Evolutionary conservation across 2,888 invertebrate genomes (phyloP).

Genomic region (Thera britannica): DNA sequence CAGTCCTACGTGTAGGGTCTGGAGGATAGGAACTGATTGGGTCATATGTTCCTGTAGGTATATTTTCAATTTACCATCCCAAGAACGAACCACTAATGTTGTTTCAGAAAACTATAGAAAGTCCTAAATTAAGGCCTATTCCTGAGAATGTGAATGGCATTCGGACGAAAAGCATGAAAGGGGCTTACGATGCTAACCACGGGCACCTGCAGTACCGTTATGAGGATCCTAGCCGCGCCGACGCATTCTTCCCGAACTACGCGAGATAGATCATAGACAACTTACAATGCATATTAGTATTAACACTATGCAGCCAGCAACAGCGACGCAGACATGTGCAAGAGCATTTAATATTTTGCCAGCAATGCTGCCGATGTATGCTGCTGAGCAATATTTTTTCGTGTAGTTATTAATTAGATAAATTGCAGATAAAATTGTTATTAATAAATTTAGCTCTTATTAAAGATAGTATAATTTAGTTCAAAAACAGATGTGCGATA

Average conservation of each 20-base stretch:
- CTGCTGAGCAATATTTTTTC: neutral
- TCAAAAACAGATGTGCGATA: too few relatives aligned
- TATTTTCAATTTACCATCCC: conserved; percentile 24
- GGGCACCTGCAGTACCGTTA: conserved; percentile 56
- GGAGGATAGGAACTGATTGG: neutral
- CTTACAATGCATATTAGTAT: conserved; percentile 39
- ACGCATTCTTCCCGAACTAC: conserved; percentile 65
- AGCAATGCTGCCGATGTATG: neutral
- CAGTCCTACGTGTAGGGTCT: too few relatives aligned
- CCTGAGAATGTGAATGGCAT: conserved; percentile 44
- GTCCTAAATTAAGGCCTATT: conserved; percentile 45
- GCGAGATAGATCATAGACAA: conserved; percentile 44
- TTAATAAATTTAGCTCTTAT: too few relatives aligned
- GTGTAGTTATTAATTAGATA: too few relatives aligned
- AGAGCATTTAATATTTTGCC: neutral
- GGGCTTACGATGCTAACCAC: conserved; percentile 48
- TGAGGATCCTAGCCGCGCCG: conserved; percentile 53
- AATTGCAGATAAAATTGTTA: too few relatives aligned
- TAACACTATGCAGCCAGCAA: neutral
- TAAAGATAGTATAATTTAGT: neutral
- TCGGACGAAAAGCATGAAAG: conserved; percentile 50
- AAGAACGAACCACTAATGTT: conserved; percentile 57
- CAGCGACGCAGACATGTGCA: neutral
- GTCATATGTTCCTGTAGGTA: neutral
- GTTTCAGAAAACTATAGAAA: conserved; percentile 62